Conservation (phyloP, 2,797 vertebrate genomes). For the Betta splendens region DNA sequence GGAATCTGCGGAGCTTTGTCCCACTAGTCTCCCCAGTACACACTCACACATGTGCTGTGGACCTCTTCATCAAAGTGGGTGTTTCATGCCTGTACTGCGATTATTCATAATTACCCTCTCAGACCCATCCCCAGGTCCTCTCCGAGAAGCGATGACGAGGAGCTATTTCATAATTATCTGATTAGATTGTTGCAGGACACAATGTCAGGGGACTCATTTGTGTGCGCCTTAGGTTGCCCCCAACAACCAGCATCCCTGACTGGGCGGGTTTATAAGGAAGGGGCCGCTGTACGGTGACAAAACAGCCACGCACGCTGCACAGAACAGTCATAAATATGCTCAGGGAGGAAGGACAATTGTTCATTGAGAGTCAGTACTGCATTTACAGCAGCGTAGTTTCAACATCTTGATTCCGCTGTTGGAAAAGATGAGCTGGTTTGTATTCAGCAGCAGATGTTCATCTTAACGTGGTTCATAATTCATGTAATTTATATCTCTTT, state of each 20-base stretch:
- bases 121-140: constrained; percentile 39
- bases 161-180: constrained; percentile 61
- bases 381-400: constrained; percentile 15
- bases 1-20: constrained; percentile 23
- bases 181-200: constrained; percentile 60
- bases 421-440: constrained; percentile 40
- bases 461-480: constrained; percentile 24
- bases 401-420: constrained; percentile 17
- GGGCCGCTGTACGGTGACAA: constrained; percentile 13
- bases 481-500: constrained; percentile 3
- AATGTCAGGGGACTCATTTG: constrained; percentile 55
- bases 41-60: constrained; percentile 16
- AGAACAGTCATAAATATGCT: constrained; percentile 30
- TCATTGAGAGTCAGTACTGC: background rate
- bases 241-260: constrained; percentile 49
- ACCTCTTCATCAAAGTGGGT: constrained; percentile 60
- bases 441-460: constrained; percentile 28
- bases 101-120: constrained; percentile 61
- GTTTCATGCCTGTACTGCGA: constrained; percentile 51
- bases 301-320: constrained; percentile 19
- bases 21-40: constrained; percentile 21
- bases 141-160: constrained; percentile 39
- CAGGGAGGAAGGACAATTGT: background rate
- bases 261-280: constrained; percentile 22
- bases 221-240: constrained; percentile 49